Conservation (phyloP, 2,888 invertebrate species). For the Eupithecia subumbrata region DNA sequence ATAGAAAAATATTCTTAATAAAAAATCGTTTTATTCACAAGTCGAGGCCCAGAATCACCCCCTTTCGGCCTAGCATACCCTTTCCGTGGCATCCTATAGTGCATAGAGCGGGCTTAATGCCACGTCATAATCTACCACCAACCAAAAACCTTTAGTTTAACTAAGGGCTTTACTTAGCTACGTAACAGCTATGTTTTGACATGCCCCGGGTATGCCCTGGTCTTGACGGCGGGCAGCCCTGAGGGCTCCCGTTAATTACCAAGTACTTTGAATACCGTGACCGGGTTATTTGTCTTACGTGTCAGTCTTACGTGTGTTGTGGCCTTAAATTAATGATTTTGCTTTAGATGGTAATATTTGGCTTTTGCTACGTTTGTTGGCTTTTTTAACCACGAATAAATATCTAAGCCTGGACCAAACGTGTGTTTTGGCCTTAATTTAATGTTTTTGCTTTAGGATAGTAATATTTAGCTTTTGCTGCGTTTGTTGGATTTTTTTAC, state of each 20-base stretch:
- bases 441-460: neutral
- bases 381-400: too few relatives aligned
- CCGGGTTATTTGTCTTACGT: conserved; percentile 21
- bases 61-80: too few relatives aligned
- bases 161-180: neutral
- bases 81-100: too few relatives aligned
- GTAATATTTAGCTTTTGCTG: neutral
- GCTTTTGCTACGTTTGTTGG: neutral
- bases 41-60: too few relatives aligned
- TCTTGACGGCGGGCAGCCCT: conserved; percentile 27
- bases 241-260: conserved; percentile 29
- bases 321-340: neutral
- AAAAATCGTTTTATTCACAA: too few relatives aligned
- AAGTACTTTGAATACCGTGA: conserved; percentile 27
- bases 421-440: neutral
- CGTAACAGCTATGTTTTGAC: conserved; percentile 23
- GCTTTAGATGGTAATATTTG: neutral
- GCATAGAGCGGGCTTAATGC: too few relatives aligned
- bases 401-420: too few relatives aligned
- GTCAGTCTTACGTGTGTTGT: neutral
- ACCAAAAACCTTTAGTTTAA: neutral
- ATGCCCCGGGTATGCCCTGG: conserved; percentile 9
- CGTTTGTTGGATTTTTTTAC: too few relatives aligned
- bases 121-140: neutral
- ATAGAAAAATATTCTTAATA: too few relatives aligned